These are phyloP conservation scores for Cybosia mesomella DNA, from an alignment of 2,888 invertebrate genomes.

Conservation along the genomic window DNA sequence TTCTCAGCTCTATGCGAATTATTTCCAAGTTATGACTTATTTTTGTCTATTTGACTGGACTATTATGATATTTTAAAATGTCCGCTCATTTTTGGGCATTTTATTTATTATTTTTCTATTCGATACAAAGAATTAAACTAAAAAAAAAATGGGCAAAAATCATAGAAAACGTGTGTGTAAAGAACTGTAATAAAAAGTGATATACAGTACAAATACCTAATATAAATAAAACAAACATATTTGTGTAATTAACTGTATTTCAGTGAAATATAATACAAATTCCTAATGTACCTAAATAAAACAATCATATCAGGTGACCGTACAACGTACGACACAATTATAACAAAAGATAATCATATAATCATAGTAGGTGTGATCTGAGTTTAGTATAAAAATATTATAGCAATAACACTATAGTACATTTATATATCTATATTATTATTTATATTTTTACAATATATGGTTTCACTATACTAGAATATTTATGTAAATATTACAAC, in stretches of 20 bases:
- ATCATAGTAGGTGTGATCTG: slow-evolving; percentile 22
- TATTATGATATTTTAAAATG: no score
- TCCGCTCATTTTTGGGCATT: no score
- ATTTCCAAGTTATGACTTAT: no score
- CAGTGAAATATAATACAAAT: slow-evolving; percentile 51
- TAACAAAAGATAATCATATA: slow-evolving; percentile 36
- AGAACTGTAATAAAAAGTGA: neutral
- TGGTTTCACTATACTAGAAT: neutral
- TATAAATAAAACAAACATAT: slow-evolving; percentile 9
- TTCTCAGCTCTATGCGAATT: no score
- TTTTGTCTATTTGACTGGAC: no score
- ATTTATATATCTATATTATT: slow-evolving; percentile 40
- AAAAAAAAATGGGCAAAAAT: no score
- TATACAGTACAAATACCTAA: neutral
- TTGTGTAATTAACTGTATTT: slow-evolving; percentile 44
- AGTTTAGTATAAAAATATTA: slow-evolving; percentile 64
- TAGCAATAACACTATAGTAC: slow-evolving; percentile 53
- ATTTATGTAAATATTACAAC: slow-evolving; percentile 31
- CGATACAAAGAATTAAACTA: no score
- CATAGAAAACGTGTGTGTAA: no score
- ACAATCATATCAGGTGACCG: slow-evolving; percentile 38
- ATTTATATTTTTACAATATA: slow-evolving; percentile 38
- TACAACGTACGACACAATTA: slow-evolving; percentile 30
- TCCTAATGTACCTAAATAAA: slow-evolving; percentile 35
- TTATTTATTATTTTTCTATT: no score